These are phyloP conservation scores for Sitophilus oryzae DNA, from an alignment of 1,140 invertebrate genomes.

Conservation along the genomic window DNA sequence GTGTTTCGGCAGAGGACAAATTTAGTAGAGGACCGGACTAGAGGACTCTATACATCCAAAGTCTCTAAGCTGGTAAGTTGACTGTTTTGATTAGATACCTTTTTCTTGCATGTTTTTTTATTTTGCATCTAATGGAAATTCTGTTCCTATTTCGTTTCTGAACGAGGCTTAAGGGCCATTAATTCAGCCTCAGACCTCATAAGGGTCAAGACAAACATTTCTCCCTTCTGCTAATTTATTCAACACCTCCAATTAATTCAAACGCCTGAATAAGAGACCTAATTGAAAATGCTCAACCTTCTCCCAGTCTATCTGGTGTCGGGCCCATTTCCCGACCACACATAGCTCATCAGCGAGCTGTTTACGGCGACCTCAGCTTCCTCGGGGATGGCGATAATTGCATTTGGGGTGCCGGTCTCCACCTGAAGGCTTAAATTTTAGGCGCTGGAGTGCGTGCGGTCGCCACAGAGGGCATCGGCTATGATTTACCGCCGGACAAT, in stretches of 20 bases:
- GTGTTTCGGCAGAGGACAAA: too few relatives aligned
- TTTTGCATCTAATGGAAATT: too few relatives aligned
- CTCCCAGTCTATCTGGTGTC: neutral
- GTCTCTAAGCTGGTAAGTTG: too few relatives aligned
- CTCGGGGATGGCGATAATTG: slow-evolving; percentile 20
- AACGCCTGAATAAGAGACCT: neutral
- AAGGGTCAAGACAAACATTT: too few relatives aligned
- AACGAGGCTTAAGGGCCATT: too few relatives aligned
- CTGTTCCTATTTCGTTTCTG: too few relatives aligned
- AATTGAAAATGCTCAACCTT: slow-evolving; percentile 8
- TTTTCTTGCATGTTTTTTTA: too few relatives aligned
- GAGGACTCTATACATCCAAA: too few relatives aligned
- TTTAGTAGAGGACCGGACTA: too few relatives aligned
- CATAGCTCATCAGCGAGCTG: slow-evolving; percentile 9
- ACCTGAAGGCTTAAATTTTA: slow-evolving; percentile 22
- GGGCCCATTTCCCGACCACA: slow-evolving; percentile 10
- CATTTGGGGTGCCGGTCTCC: slow-evolving; percentile 14
- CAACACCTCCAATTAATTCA: neutral
- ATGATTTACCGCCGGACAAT: slow-evolving; percentile 21
- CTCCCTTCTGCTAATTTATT: slow-evolving; percentile 1
- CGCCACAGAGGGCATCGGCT: slow-evolving; percentile 12
- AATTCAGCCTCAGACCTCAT: too few relatives aligned
- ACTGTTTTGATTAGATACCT: too few relatives aligned
- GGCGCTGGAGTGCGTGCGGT: slow-evolving; percentile 6
- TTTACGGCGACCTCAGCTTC: slow-evolving; percentile 16